These are phyloP conservation scores for Rhynchomys soricoides DNA, from an alignment of 2,113 vertebrate genomes.

Conservation along the genomic window DNA sequence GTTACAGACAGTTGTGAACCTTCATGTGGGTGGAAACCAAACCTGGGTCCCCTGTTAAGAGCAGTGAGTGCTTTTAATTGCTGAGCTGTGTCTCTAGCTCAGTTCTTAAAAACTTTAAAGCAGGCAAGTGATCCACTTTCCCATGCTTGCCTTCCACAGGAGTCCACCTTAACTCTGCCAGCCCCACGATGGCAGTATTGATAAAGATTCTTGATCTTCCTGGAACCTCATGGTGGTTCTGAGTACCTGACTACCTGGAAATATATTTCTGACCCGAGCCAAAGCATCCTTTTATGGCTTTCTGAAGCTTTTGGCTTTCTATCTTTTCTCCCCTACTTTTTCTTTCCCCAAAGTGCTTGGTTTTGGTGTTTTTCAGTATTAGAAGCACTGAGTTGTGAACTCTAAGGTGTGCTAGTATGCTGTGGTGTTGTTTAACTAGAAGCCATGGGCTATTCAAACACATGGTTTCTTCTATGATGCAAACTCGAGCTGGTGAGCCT, in stretches of 20 bases:
- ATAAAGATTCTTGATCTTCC: not conserved
- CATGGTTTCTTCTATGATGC: fast-evolving
- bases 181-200: not conserved
- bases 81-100: not conserved
- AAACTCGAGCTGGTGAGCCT: fast-evolving
- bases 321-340: not conserved
- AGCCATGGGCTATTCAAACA: not conserved
- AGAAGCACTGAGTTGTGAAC: not conserved
- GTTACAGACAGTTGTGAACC: not conserved
- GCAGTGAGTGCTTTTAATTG: not conserved
- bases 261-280: not conserved
- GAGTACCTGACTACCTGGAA: not conserved
- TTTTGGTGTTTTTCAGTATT: not conserved
- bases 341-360: not conserved
- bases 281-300: not conserved
- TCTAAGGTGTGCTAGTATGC: not conserved
- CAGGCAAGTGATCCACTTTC: not conserved
- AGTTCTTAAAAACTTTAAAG: not conserved
- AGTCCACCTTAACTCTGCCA: not conserved
- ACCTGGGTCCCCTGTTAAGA: not conserved
- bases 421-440: not conserved
- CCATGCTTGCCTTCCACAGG: fast-evolving
- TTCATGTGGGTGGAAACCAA: not conserved
- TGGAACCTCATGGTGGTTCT: not conserved
- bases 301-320: not conserved